Base-by-base conservation (phyloP, 53 echinoderm and acorn worm species). In the Echinometra lucunter region DNA sequence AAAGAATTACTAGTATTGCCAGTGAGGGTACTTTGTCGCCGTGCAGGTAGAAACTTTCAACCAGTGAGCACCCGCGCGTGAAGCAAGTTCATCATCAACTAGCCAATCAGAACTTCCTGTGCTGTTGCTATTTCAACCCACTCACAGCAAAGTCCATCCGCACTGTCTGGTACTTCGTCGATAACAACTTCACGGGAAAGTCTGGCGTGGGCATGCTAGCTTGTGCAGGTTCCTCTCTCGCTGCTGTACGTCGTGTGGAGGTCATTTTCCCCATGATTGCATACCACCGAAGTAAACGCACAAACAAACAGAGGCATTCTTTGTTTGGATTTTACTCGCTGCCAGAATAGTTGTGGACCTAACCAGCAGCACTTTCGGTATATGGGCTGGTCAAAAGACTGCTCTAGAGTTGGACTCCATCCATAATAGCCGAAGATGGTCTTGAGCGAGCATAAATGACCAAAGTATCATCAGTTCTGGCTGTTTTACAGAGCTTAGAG, bases 61-160 rank as follows among this genome's bases (percentile, higher is more conserved):
- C 88, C 88, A 88, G 49, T 88, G 88, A 88, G 88, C 88, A 88
- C 49, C 56, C 55, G 88, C 49, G 49, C 88, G 88, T 88, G 88
- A 49, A 88, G 88, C 56, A 88, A 88, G 88, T 88, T 88, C 34
- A 55, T 55, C 56, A 49, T 18, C 49, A n/a, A 55, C n/a, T 56
- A 55, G 49, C 88, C 88, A 88, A 88, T 88, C 88, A 88, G 88
- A 42, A 78, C 78, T 55, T 88, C 88, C 49, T 30, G 13, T 56
- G 3, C 88, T 55, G 83, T 83, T 27, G 47, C 88, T 55, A 34
- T 12, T 40, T 38, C 78, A 78, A 40, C 78, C 78, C 78, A 78
- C 78, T 40, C 53, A 34, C 17, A n/a, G 30, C 45, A 53, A 83
- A 53, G 49, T 55, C 88, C 56, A 56, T 30, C 49, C 56, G 88